A percentile compares a stretch with the other conserved stretches of the same genome.
phyloP scores from a whole-genome alignment of 1,140 invertebrate species.

The Vollenhovia emeryi region DNA sequence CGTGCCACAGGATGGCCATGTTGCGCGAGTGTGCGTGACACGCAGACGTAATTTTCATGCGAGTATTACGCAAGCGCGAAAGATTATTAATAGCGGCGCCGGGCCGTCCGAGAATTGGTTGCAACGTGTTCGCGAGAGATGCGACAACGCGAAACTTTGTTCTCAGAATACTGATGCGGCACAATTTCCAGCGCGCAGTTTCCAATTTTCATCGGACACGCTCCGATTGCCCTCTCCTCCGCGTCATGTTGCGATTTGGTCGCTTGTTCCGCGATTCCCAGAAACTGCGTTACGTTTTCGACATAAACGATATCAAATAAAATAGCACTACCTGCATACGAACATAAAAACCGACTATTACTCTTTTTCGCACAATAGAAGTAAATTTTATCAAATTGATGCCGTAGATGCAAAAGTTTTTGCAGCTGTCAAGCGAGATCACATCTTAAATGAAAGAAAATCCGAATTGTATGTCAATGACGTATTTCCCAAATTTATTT shows the following conservation, averaged over 20 bases:
- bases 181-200: slow-evolving; percentile 13
- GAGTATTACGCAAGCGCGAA: slow-evolving; percentile 51
- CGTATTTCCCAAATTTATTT: not conserved
- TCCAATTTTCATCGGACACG: slow-evolving; percentile 39
- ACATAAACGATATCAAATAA: not conserved
- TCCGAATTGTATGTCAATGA: not conserved
- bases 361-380: not conserved
- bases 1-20: not conserved
- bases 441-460: not conserved
- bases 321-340: not conserved
- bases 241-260: slow-evolving; percentile 11
- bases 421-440: not conserved
- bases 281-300: not conserved
- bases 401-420: not conserved
- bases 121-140: not conserved
- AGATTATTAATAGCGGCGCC: slow-evolving; percentile 62
- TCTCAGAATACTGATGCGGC: slow-evolving; percentile 38
- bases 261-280: not conserved
- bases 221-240: slow-evolving; percentile 31
- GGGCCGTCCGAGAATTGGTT: slow-evolving; percentile 1
- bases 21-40: not conserved
- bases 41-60: slow-evolving; percentile 23
- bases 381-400: not conserved
- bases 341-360: not conserved
- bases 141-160: slow-evolving; percentile 36